Conservation (phyloP, 2,797 vertebrate genomes). For the Labroides dimidiatus region DNA sequence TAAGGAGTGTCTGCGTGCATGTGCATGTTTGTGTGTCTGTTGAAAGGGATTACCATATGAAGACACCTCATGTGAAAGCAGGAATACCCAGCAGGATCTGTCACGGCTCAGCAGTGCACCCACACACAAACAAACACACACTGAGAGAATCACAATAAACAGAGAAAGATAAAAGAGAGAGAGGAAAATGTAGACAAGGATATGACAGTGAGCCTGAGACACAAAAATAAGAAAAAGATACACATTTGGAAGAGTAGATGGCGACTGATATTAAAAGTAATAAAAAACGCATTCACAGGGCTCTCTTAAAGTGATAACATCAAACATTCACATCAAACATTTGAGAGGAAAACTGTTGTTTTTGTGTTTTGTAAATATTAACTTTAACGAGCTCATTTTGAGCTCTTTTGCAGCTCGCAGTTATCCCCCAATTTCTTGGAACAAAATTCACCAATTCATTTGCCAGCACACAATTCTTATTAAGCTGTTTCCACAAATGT, state of each 20-base stretch:
- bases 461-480: constrained; percentile 9
- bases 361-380: constrained; percentile 17
- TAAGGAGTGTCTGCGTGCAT: constrained; percentile 42
- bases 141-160: constrained; percentile 25
- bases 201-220: constrained; percentile 20
- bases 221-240: background rate
- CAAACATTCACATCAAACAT: constrained; percentile 34
- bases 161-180: constrained; percentile 32
- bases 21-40: constrained; percentile 47
- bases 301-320: constrained; percentile 31
- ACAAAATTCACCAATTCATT: constrained; percentile 15
- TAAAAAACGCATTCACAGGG: constrained; percentile 14
- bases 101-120: constrained; percentile 41
- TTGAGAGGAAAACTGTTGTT: constrained; percentile 21
- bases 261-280: background rate
- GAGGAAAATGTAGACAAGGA: constrained; percentile 16
- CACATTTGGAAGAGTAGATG: constrained; percentile 1
- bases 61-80: constrained; percentile 54
- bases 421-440: constrained; percentile 9
- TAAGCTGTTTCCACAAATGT: background rate
- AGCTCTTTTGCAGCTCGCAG: constrained; percentile 6
- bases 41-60: constrained; percentile 69
- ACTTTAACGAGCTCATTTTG: constrained; percentile 14
- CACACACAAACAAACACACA: constrained; percentile 6
- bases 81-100: constrained; percentile 61